Base-by-base conservation (phyloP, 35 echinoderm and acorn worm genomes). In the Lytechinus variegatus region DNA sequence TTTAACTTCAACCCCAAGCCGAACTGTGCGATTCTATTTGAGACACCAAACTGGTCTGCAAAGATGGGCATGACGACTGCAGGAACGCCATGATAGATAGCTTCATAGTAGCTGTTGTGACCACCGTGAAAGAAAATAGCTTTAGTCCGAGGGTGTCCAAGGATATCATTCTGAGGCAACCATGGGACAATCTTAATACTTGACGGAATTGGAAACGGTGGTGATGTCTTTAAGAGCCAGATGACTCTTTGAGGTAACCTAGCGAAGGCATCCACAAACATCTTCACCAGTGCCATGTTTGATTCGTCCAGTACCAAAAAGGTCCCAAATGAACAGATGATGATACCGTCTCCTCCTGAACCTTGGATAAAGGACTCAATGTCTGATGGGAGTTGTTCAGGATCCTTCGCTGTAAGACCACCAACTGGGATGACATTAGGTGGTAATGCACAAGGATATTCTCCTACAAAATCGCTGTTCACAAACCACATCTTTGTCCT, bases 61-160 rank as follows among this genome's bases (percentile, higher is more conserved):
- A 52, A 88, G 5, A 87, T 24, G 4, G 94, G 94, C 53, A 95
- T 54, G 6, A 54, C 86, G 14, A 95, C 52, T 54, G 53, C 52
- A 53, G 94, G 94, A 19, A 95, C 52, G 9, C 94, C 94, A 52
- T 95, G 94, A 54, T 95, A 95, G 10, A 95, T 87, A 54, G 94
- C 79, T 87, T 95, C 94, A 21, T 87, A 88, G 44, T 87, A 54
- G 9, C 72, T 87, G 55, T 95, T 95, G 19, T 87, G 66, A 13
- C 94, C 94, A 16, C 94, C 66, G 21, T 95, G 94, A 53, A 27
- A 87, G 86, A 95, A 86, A 72, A 95, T 54, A 28, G 79, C 94
- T 95, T 29, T 95, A 14, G 72, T 54, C 55, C 55, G 6, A 9
- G 94, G 86, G 55, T 95, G 94, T 21, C 61, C 94, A 27, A 93